Evolutionary conservation across 2,113 vertebrate species (phyloP), one percentile per base, ranked within the genome.

Genomic region (Etheostoma spectabile): DNA sequence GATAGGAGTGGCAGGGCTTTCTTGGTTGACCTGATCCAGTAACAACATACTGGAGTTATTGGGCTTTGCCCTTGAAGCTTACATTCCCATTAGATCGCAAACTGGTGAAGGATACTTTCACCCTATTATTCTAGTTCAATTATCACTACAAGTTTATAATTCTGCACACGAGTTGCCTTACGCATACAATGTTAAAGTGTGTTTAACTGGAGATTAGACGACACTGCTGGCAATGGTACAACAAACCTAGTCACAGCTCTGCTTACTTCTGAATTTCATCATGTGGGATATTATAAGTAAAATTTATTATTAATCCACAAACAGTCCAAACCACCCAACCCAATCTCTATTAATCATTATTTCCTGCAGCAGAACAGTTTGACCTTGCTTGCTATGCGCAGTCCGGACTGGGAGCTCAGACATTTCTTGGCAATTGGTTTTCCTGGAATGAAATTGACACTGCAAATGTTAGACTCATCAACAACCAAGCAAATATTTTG

Each of bases 321-420:
- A 42, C 14, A 12, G 3, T 14, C 33, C 45, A 46, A 48, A 27
- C 51, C 27, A 16, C 18, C 51, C 22, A 2, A 13, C 14, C 59
- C 22, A 2, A 13, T 45, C n/a, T 42, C 8, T 45, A 8, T 57
- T 18, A 52, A 4, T 63, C 6, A 56, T 53, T 60, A 4, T 51
- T 56, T 76, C 66, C 69, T 46, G 48, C 42, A 46, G 68, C 45
- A 53, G 2, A 61, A 61, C 42, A 59, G 42, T 67, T 67, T 70
- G 45, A 72, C 74, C 69, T 48, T 35, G 22, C 22, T 69, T 51
- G 35, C 66, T 35, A 42, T 8, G 21, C 45, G 5, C 33, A 74
- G 57, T 13, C 3, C 6, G 24, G 62, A 68, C 63, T 62, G 2
- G 49, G 12, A 52, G 45, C 30, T 70, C 22, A 15, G 6, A 45